phyloP scores from a whole-genome alignment of 2,797 vertebrate genomes.

The Paguma larvata region DNA sequence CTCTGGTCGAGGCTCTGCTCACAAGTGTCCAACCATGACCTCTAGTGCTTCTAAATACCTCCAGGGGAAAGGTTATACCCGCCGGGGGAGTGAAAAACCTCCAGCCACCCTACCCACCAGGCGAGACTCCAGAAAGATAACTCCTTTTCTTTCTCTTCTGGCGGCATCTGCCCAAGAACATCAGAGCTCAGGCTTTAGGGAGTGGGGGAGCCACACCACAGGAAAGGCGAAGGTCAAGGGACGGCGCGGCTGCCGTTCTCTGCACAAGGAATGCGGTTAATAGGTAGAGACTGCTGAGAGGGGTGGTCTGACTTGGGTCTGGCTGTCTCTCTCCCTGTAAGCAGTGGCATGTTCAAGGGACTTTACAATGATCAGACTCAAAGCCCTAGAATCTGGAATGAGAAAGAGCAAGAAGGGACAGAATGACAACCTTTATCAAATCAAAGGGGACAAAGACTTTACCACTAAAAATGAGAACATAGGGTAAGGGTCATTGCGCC shows the following conservation, averaged over 20 bases:
- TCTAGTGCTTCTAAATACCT: constrained; percentile 68
- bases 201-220: background rate
- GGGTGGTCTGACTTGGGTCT: background rate
- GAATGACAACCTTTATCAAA: background rate
- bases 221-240: constrained; percentile 24
- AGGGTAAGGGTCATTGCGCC: background rate
- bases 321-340: background rate
- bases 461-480: background rate
- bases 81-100: background rate
- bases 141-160: background rate
- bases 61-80: constrained; percentile 62
- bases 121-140: constrained; percentile 65
- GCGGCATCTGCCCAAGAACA: background rate
- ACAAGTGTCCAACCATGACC: constrained; percentile 62
- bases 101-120: background rate
- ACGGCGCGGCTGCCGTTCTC: background rate
- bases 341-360: background rate
- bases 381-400: constrained; percentile 22
- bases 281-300: background rate
- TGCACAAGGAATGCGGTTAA: background rate
- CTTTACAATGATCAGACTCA: background rate
- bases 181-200: background rate
- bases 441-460: background rate
- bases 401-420: constrained; percentile 1
- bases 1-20: constrained; percentile 56